These are phyloP conservation scores for Turritopsis dohrnii DNA, from an alignment of 30 jellyfish, hydroid and myxozoan genomes.

Conservation along the genomic window DNA sequence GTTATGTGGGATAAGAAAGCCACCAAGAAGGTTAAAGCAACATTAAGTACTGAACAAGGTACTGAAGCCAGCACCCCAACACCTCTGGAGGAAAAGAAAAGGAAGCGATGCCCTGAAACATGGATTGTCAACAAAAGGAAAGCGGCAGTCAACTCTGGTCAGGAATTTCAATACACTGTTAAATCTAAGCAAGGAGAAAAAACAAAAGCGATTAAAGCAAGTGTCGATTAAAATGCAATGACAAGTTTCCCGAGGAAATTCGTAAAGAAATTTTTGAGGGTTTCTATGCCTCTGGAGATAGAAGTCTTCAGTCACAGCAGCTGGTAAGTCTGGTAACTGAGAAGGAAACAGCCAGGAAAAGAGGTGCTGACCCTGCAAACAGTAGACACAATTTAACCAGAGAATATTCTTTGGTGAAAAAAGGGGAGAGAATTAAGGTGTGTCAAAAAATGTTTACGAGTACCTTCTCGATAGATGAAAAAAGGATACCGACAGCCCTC, in stretches of 20 bases:
- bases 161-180: neutral
- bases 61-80: constrained; percentile 9
- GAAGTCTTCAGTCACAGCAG: constrained; percentile 1
- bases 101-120: neutral
- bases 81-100: neutral
- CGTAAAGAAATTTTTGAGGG: neutral
- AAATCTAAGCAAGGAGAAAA: neutral
- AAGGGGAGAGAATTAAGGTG: neutral
- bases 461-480: neutral
- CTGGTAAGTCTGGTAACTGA: neutral
- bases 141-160: constrained; percentile 1
- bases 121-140: neutral
- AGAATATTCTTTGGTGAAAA: neutral
- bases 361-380: neutral
- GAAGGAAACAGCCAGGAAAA: neutral
- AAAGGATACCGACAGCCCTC: neutral
- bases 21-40: constrained; percentile 8
- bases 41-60: neutral
- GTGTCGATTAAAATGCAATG: neutral
- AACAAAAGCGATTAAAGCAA: neutral
- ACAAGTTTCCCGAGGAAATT: constrained; percentile 6
- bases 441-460: neutral
- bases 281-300: neutral
- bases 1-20: neutral
- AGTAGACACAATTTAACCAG: neutral